These are phyloP conservation scores for Anoplolepis gracilipes DNA, from an alignment of 1,140 invertebrate species.

Conservation along the genomic window DNA sequence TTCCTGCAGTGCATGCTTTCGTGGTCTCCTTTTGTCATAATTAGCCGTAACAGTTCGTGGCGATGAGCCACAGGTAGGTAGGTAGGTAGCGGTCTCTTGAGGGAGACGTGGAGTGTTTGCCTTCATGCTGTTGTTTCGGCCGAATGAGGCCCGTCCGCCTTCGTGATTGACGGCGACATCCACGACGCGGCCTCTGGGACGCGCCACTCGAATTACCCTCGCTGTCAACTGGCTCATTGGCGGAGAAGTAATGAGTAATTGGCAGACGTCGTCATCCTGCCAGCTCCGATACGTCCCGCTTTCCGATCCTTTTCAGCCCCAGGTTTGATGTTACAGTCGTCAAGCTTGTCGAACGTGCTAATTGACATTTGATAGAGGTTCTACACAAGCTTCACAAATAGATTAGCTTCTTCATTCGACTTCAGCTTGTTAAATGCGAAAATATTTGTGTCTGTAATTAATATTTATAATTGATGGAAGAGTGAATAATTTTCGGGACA, in stretches of 20 bases:
- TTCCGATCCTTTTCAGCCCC: not conserved
- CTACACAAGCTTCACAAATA: not conserved
- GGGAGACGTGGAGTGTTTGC: constrained; percentile 41
- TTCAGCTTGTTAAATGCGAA: not conserved
- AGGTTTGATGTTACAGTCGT: not conserved
- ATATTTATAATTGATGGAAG: not conserved
- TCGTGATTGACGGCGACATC: constrained; percentile 68
- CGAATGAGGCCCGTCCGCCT: constrained; percentile 51
- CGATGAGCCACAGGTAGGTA: constrained; percentile 28
- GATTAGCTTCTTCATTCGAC: not conserved
- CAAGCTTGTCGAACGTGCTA: not conserved
- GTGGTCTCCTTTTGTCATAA: constrained; percentile 46
- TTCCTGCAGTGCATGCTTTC: not conserved
- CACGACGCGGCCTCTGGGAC: constrained; percentile 44
- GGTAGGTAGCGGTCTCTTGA: constrained; percentile 21
- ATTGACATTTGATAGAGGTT: not conserved
- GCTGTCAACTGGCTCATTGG: constrained; percentile 45
- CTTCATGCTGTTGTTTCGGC: constrained; percentile 54
- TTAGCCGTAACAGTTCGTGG: constrained; percentile 51
- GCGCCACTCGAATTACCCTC: constrained; percentile 51
- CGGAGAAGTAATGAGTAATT: constrained; percentile 38
- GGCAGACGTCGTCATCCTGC: constrained; percentile 17
- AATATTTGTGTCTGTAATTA: not conserved
- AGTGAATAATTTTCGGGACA: not conserved
- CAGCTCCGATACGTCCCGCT: not conserved